Percentiles rank a stretch among this genome's conserved stretches.
These are phyloP conservation scores for Oscheius sp. DNA, from an alignment of 2,888 invertebrate species.

Conservation along the genomic window DNA sequence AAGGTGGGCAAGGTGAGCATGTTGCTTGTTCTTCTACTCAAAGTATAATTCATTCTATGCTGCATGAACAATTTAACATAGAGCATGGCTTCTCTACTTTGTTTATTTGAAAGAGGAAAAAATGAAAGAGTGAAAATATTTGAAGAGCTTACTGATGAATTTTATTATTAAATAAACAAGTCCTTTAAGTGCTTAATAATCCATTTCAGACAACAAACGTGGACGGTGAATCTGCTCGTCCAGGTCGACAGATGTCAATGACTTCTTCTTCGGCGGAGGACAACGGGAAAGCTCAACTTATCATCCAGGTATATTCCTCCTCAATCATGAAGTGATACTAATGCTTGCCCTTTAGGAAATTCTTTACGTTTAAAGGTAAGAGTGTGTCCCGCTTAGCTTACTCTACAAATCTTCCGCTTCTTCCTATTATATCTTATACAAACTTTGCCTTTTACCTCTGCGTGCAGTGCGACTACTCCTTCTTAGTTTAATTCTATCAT, in stretches of 20 bases:
- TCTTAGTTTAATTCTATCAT: background rate
- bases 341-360: slow-evolving; percentile 22
- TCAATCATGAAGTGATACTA: background rate
- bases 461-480: slow-evolving; percentile 9
- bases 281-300: slow-evolving; percentile 18
- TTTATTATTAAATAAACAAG: too few relatives aligned
- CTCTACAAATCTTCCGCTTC: background rate
- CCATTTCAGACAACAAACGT: slow-evolving; percentile 20
- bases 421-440: background rate
- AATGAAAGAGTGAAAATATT: too few relatives aligned
- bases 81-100: background rate
- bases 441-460: slow-evolving; percentile 1
- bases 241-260: slow-evolving; percentile 11
- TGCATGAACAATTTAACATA: background rate
- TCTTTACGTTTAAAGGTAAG: slow-evolving; percentile 26
- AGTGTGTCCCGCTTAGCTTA: slow-evolving; percentile 20
- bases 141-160: too few relatives aligned
- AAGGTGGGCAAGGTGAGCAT: slow-evolving; percentile 31
- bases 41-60: background rate
- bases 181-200: too few relatives aligned
- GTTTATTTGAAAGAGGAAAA: background rate
- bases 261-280: slow-evolving; percentile 19
- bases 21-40: background rate
- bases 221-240: background rate
- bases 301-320: slow-evolving; percentile 17